Evolutionary conservation across 2,888 invertebrate species (phyloP).

Genomic region (Iphiclides podalirius): DNA sequence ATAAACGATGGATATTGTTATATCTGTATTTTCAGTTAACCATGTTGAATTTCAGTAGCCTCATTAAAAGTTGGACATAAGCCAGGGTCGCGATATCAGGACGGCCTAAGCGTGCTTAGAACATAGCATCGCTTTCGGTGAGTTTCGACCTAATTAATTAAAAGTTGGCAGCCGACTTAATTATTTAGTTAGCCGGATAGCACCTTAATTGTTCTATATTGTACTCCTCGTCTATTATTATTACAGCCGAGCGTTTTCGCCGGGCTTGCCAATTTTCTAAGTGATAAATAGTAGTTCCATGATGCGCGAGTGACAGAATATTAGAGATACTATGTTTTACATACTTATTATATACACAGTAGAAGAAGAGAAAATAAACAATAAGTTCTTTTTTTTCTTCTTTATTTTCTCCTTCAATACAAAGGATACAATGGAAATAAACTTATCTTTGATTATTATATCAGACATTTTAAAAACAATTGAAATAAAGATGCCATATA

Average conservation of each 20-base stretch:
- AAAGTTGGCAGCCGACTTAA: constrained; percentile 35
- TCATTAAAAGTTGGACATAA: constrained; percentile 59
- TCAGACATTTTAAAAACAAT: too few relatives aligned
- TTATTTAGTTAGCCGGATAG: constrained; percentile 24
- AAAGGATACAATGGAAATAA: too few relatives aligned
- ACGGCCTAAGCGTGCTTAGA: constrained; percentile 26
- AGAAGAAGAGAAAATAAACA: too few relatives aligned
- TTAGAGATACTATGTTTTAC: background rate
- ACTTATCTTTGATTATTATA: too few relatives aligned
- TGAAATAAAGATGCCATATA: too few relatives aligned
- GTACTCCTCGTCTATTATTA: constrained; percentile 8
- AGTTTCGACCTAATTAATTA: constrained; percentile 40
- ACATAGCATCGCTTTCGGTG: constrained; percentile 15
- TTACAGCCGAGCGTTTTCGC: background rate
- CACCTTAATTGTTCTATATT: constrained; percentile 19
- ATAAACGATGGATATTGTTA: background rate
- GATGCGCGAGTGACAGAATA: background rate
- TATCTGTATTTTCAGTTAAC: constrained; percentile 49
- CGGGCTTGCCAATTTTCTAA: constrained; percentile 17
- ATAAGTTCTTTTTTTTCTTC: too few relatives aligned
- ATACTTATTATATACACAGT: too few relatives aligned
- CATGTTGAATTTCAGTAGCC: constrained; percentile 46
- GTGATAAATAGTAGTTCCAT: constrained; percentile 6
- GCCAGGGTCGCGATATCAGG: constrained; percentile 41
- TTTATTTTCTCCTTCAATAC: too few relatives aligned